Conservation (phyloP, 2,888 invertebrate species). For the Cryptophagus acutangulus region DNA sequence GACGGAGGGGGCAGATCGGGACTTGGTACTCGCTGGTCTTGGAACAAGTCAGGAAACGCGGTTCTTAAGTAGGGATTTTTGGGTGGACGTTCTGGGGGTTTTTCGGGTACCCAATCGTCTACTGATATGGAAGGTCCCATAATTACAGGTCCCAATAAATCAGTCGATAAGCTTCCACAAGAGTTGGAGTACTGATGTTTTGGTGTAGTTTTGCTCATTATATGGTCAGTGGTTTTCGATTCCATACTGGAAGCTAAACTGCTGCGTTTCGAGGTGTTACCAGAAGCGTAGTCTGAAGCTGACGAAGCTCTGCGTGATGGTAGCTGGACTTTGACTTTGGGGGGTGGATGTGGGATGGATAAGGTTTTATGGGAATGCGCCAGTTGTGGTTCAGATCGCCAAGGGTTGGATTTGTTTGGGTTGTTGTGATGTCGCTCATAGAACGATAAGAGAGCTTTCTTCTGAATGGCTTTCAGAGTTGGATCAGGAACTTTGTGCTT, state of each 20-base stretch:
- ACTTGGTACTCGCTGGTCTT: slow-evolving; percentile 53
- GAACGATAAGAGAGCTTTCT: slow-evolving; percentile 75
- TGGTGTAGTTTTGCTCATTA: slow-evolving; percentile 36
- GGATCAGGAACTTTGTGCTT: slow-evolving; percentile 66
- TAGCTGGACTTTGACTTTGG: slow-evolving; percentile 46
- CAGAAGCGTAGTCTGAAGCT: slow-evolving; percentile 62
- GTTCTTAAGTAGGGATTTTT: slow-evolving; percentile 65
- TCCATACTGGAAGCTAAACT: slow-evolving; percentile 41
- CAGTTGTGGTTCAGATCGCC: slow-evolving; percentile 58
- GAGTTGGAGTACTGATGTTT: slow-evolving; percentile 57
- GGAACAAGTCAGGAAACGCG: slow-evolving; percentile 48
- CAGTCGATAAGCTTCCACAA: slow-evolving; percentile 56
- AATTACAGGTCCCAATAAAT: slow-evolving; percentile 57
- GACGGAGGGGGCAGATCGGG: slow-evolving; percentile 61
- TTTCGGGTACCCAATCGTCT: slow-evolving; percentile 67
- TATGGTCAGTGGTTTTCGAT: slow-evolving; percentile 36
- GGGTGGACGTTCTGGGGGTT: slow-evolving; percentile 73
- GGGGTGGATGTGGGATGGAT: slow-evolving; percentile 43
- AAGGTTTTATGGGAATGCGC: slow-evolving; percentile 40
- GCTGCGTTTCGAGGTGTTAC: slow-evolving; percentile 48
- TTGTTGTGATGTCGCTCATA: slow-evolving; percentile 66
- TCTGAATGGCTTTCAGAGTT: slow-evolving; percentile 74
- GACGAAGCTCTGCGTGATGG: slow-evolving; percentile 60
- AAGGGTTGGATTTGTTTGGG: slow-evolving; percentile 42
- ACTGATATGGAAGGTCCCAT: slow-evolving; percentile 59